A percentile compares a stretch with the other conserved stretches of the same genome.
These are phyloP conservation scores for Talpa occidentalis DNA, from an alignment of 2,113 vertebrate genomes.

Conservation along the genomic window DNA sequence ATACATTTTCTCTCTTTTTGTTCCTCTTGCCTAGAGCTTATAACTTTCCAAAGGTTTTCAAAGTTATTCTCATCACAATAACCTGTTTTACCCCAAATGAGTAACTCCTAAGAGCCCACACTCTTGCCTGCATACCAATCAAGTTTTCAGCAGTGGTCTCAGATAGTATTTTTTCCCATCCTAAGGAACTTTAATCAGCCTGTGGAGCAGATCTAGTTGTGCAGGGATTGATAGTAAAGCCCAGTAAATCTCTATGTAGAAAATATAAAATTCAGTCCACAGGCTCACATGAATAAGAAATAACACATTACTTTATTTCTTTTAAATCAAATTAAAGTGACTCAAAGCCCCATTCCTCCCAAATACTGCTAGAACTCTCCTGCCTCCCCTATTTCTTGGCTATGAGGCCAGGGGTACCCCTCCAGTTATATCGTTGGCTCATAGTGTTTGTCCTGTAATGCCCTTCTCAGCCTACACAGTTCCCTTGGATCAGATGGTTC, in stretches of 20 bases:
- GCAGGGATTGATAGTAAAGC: background rate
- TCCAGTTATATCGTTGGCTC: background rate
- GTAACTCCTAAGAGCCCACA: background rate
- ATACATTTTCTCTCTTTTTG: background rate
- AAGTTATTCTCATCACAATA: constrained; percentile 3
- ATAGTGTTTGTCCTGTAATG: background rate
- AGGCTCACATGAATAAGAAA: background rate
- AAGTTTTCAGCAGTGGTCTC: constrained; percentile 17
- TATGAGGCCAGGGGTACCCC: background rate
- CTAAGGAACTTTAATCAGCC: background rate
- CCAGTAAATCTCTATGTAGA: background rate
- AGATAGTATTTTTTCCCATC: background rate
- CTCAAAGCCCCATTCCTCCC: background rate
- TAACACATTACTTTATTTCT: background rate
- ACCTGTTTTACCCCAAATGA: background rate
- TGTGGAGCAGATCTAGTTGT: background rate
- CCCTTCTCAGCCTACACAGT: background rate
- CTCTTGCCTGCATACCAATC: background rate
- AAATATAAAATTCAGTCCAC: constrained; percentile 17
- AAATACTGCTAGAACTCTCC: background rate
- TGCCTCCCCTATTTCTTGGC: background rate
- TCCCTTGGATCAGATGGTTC: background rate
- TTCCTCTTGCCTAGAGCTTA: background rate
- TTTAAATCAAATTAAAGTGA: constrained; percentile 7
- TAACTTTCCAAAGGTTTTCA: constrained; percentile 46